Conservation (phyloP, 1,140 invertebrate genomes). For the Asobara japonica region DNA sequence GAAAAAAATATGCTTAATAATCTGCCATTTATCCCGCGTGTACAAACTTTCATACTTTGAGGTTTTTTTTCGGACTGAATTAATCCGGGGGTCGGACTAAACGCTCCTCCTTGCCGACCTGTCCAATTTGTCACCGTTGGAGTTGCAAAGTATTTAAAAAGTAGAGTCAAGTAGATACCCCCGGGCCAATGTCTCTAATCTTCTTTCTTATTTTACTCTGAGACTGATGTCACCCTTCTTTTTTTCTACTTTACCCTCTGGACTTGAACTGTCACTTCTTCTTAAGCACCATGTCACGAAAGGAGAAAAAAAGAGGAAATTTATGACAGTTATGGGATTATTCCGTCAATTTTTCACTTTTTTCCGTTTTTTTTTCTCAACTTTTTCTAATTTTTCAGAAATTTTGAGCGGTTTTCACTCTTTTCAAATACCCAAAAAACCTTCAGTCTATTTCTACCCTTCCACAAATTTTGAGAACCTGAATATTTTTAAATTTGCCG, state of each 20-base stretch:
- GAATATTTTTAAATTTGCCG: too few relatives aligned
- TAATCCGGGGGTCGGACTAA: conserved; percentile 32
- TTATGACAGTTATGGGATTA: too few relatives aligned
- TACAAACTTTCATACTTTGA: conserved; percentile 30
- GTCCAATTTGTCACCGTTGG: conserved; percentile 57
- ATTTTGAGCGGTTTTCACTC: too few relatives aligned
- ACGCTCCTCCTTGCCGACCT: not conserved
- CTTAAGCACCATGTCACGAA: conserved; percentile 5
- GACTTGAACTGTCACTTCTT: conserved; percentile 9
- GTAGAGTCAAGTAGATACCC: conserved; percentile 49
- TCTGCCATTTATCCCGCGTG: conserved; percentile 29
- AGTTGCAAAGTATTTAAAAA: conserved; percentile 60
- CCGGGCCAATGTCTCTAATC: conserved; percentile 37
- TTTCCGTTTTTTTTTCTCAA: too few relatives aligned
- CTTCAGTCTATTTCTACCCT: too few relatives aligned
- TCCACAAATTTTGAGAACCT: too few relatives aligned
- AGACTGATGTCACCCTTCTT: conserved; percentile 36
- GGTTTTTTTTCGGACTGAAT: conserved; percentile 33
- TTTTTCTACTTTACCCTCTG: conserved; percentile 8
- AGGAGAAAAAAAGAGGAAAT: not conserved
- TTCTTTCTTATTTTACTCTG: conserved; percentile 46
- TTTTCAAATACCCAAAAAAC: too few relatives aligned
- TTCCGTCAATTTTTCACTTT: too few relatives aligned
- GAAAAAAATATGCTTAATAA: conserved; percentile 22
- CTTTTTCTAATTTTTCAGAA: too few relatives aligned